These are phyloP conservation scores for Microcaecilia unicolor DNA, from an alignment of 2,797 vertebrate genomes.

Conservation along the genomic window DNA sequence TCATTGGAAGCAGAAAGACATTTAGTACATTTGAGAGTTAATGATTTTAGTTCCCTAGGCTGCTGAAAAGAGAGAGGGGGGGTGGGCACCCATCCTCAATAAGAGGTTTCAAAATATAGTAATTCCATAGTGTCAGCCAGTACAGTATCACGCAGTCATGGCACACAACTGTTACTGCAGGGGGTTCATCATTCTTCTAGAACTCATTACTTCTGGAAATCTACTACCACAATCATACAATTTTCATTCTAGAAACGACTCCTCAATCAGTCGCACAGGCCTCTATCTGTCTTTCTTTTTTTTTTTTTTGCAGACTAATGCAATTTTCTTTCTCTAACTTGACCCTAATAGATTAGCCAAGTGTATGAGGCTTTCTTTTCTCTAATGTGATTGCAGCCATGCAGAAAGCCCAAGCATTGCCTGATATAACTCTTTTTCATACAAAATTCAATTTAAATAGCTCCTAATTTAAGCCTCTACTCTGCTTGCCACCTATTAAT, in stretches of 20 bases:
- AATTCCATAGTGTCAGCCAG: slow-evolving; percentile 15
- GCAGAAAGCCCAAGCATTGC: slow-evolving; percentile 25
- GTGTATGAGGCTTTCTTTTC: slow-evolving; percentile 15
- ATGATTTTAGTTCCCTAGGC: slow-evolving; percentile 4
- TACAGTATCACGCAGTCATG: slow-evolving; percentile 29
- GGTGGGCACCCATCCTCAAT: slow-evolving; percentile 18
- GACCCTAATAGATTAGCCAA: slow-evolving; percentile 33
- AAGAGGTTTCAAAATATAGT: slow-evolving; percentile 11
- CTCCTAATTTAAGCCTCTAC: slow-evolving; percentile 29
- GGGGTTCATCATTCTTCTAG: slow-evolving; percentile 16
- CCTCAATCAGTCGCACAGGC: neutral
- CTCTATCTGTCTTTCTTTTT: slow-evolving; percentile 14
- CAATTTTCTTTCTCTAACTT: slow-evolving; percentile 31
- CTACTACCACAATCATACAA: slow-evolving; percentile 6
- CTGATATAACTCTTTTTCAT: slow-evolving; percentile 37
- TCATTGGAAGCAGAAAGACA: slow-evolving; percentile 31
- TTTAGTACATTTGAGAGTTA: slow-evolving; percentile 18
- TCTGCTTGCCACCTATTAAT: slow-evolving; percentile 32
- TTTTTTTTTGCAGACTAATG: slow-evolving; percentile 47
- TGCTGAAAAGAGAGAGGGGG: slow-evolving; percentile 1
- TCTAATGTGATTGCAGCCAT: slow-evolving; percentile 30
- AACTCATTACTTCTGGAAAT: slow-evolving; percentile 17
- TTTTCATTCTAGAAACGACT: slow-evolving; percentile 8
- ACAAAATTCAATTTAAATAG: slow-evolving; percentile 40
- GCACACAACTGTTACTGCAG: slow-evolving; percentile 7